Percentiles rank a stretch among this genome's conserved stretches.
Conservation (phyloP, 2,888 invertebrate species). For the Hanleya hanleyi region DNA sequence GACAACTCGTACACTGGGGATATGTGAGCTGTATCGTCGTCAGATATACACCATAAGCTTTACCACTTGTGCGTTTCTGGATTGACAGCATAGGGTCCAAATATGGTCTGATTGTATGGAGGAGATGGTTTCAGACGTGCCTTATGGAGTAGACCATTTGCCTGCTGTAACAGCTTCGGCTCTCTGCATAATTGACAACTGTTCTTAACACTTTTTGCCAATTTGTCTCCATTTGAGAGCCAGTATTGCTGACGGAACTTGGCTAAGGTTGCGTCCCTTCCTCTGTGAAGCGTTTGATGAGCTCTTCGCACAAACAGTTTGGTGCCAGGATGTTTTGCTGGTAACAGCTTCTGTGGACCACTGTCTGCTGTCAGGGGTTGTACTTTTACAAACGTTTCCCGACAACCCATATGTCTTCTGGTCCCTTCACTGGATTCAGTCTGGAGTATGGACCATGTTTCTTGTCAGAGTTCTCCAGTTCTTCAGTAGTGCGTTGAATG, state of each 20-base stretch:
- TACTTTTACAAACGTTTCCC: slow-evolving; percentile 1
- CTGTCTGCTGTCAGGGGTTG: slow-evolving; percentile 12
- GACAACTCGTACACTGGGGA: too few relatives aligned
- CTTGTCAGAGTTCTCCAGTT: not conserved
- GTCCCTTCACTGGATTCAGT: not conserved
- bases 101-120: too few relatives aligned
- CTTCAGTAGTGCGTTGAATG: slow-evolving; percentile 4
- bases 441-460: not conserved
- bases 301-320: slow-evolving; percentile 2
- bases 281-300: slow-evolving; percentile 8
- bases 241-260: slow-evolving; percentile 10
- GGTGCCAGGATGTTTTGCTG: not conserved
- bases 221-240: slow-evolving; percentile 5
- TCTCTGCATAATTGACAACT: slow-evolving; percentile 12
- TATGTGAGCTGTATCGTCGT: too few relatives aligned
- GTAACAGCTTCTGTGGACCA: not conserved
- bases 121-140: too few relatives aligned
- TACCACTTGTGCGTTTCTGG: slow-evolving; percentile 16
- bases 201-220: not conserved
- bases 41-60: slow-evolving; percentile 17
- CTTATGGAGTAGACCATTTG: too few relatives aligned
- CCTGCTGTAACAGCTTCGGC: too few relatives aligned
- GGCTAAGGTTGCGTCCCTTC: slow-evolving; percentile 11
- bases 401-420: slow-evolving; percentile 8
- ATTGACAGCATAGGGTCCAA: too few relatives aligned